Percentiles rank a stretch among this genome's conserved stretches.
phyloP scores from a whole-genome alignment of 92 coral and sea anemone species.

The Chrysogorgia sp. region DNA sequence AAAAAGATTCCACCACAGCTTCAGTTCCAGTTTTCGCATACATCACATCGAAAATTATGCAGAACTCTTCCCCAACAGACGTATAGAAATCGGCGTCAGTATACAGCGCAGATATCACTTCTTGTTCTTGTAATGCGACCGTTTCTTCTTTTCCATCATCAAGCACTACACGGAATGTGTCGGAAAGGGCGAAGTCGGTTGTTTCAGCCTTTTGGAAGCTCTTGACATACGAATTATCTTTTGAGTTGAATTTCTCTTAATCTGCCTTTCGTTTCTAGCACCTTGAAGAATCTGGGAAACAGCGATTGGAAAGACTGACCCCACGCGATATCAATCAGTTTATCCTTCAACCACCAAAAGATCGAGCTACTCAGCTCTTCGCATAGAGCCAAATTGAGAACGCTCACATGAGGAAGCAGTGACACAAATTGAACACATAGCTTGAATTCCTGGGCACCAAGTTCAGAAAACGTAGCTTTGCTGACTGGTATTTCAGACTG shows the following conservation, averaged over 20 bases:
- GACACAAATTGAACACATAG: slow-evolving; percentile 29
- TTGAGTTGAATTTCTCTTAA: neutral
- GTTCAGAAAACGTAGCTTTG: slow-evolving; percentile 16
- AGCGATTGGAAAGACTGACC: slow-evolving; percentile 11
- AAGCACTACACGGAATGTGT: slow-evolving; percentile 8
- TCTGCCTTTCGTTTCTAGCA: neutral
- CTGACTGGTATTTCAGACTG: slow-evolving; percentile 15
- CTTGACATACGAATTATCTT: slow-evolving; percentile 28
- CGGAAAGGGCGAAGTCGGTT: slow-evolving; percentile 21
- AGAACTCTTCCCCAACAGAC: slow-evolving; percentile 32
- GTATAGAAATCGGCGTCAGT: slow-evolving; percentile 9
- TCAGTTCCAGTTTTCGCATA: slow-evolving; percentile 21
- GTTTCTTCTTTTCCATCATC: slow-evolving; percentile 11
- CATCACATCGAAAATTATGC: too few relatives aligned
- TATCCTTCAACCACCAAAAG: slow-evolving; percentile 20
- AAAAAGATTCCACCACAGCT: slow-evolving; percentile 9
- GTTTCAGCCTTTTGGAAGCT: slow-evolving; percentile 30
- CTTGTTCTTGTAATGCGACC: slow-evolving; percentile 35
- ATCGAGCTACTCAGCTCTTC: slow-evolving; percentile 34
- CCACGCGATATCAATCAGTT: slow-evolving; percentile 26
- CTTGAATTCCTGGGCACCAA: slow-evolving; percentile 36
- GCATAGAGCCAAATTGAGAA: slow-evolving; percentile 18
- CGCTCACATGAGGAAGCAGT: slow-evolving; percentile 27
- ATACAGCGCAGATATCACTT: slow-evolving; percentile 11
- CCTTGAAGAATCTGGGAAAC: slow-evolving; percentile 4